Base-by-base conservation (phyloP, 1,140 invertebrate genomes). In the Caenorhabditis tropicalis region DNA sequence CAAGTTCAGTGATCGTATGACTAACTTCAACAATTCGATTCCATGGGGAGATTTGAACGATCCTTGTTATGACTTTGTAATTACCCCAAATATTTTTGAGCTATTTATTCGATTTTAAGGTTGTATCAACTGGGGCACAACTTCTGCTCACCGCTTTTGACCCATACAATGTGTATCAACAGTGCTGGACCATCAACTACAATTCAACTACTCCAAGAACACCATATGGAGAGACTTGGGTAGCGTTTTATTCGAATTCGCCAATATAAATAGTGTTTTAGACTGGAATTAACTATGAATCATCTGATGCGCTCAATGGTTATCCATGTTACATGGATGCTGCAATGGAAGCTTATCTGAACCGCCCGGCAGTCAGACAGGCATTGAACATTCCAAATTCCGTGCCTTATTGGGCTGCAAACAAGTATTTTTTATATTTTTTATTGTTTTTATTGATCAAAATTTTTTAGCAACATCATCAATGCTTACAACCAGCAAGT, bases 321-420 rank as follows among this genome's bases (percentile, higher is more conserved):
- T 86, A 84, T 27, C 85, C 53, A 43, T 86, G 85, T 48, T 86
- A 86, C 46, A 58, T 58, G 70, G 82, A 85, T 36, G 89, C 92
- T 88, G 89, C 88, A 48, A 86, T 87, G 21, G 86, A 87, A 53
- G 65, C 90, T 7, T 87, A 88, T 1, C 88, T 93, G 48, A 92
- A 92, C 85, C 87, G 87, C 24, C 60, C 84, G 16, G 84, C 60
- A 56, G 92, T 92, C 12, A 87, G 92, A 43, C 60, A 85, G n/a
- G 92, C 92, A 43, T 86, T 93, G 12, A 92, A 93, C 86, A 92
- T 93, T 60, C 91, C 92, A 2, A 24, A 79, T 9, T 21, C 82
- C 43, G 87, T 89, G n/a, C 88, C 85, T 29, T 39, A 86, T 27
- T 91, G 92, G 91, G 88, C 31, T 24, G 85, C 58, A 53, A 58